phyloP scores from a whole-genome alignment of 2,888 invertebrate species.

The Psylliodes chrysocephalus region DNA sequence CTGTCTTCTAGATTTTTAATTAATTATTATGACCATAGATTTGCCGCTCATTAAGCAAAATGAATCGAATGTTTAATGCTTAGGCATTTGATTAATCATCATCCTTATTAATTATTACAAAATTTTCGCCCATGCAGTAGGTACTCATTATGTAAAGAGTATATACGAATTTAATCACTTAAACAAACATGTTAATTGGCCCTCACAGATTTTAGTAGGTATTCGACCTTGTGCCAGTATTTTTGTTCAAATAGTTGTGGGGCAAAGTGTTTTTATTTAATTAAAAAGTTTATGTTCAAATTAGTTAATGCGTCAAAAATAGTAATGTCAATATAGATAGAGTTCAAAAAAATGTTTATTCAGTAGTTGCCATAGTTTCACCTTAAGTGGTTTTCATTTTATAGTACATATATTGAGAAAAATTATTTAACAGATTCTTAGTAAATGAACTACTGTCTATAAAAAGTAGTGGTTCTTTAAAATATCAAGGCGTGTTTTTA shows the following conservation, averaged over 20 bases:
- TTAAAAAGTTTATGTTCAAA: constrained; percentile 7
- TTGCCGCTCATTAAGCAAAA: not conserved
- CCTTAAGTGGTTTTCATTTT: too few relatives aligned
- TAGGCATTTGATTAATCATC: constrained; percentile 14
- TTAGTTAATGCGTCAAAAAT: not conserved
- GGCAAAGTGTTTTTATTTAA: constrained; percentile 2
- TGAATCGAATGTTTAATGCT: not conserved
- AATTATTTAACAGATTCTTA: too few relatives aligned
- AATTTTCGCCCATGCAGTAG: constrained; percentile 21
- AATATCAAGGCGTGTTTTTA: too few relatives aligned
- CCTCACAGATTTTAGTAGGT: constrained; percentile 26
- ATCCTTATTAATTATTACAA: constrained; percentile 18
- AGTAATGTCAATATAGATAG: too few relatives aligned
- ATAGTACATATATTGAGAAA: too few relatives aligned
- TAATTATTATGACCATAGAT: not conserved
- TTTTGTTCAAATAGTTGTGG: constrained; percentile 19
- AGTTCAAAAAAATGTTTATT: too few relatives aligned
- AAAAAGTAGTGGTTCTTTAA: too few relatives aligned
- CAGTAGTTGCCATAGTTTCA: too few relatives aligned
- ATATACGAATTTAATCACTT: constrained; percentile 16
- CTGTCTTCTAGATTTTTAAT: not conserved
- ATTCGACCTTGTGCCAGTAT: constrained; percentile 25
- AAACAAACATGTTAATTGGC: constrained; percentile 27
- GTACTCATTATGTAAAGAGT: constrained; percentile 18
- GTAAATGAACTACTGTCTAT: too few relatives aligned